These are phyloP conservation scores for Nudaria mundana DNA, from an alignment of 2,888 invertebrate genomes.

Conservation along the genomic window DNA sequence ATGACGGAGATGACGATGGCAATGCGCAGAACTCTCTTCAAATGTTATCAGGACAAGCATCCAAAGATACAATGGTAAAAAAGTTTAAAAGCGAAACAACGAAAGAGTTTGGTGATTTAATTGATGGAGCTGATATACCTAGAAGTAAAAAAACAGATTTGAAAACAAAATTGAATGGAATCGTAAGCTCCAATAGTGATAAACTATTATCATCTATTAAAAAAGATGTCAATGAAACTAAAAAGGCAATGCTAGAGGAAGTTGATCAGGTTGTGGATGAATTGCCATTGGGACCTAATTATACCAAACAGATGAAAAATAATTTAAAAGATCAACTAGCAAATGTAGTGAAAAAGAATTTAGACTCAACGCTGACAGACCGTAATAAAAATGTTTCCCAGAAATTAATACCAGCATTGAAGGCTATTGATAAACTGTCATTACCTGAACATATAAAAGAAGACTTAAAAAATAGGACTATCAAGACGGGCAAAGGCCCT, in stretches of 20 bases:
- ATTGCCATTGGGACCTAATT: not conserved
- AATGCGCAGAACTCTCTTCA: not conserved
- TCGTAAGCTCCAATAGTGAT: conserved; percentile 1
- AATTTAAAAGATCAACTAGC: conserved; percentile 1
- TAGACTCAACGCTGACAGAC: not conserved
- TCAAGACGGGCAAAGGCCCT: not conserved
- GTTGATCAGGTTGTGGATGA: conserved; percentile 1
- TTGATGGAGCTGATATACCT: conserved; percentile 5
- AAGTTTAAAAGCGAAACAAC: conserved; percentile 16
- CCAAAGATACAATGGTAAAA: not conserved
- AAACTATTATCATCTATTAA: not conserved
- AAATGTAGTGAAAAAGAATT: conserved; percentile 1
- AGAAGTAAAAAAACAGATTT: conserved; percentile 1
- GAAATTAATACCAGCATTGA: not conserved
- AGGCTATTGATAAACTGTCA: not conserved
- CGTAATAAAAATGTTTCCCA: not conserved
- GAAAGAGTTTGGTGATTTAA: conserved; percentile 7
- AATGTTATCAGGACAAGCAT: not conserved
- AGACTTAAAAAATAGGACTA: not conserved
- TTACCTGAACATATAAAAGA: conserved; percentile 3
- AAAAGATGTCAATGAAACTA: not conserved
- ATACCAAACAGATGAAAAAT: conserved; percentile 1
- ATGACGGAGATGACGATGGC: conserved; percentile 3
- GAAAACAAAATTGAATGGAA: conserved; percentile 6
- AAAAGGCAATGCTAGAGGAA: not conserved